A percentile compares a stretch with the other conserved stretches of the same genome.
These are phyloP conservation scores for Glaucomys volans DNA, from an alignment of 2,113 vertebrate species.

Conservation along the genomic window DNA sequence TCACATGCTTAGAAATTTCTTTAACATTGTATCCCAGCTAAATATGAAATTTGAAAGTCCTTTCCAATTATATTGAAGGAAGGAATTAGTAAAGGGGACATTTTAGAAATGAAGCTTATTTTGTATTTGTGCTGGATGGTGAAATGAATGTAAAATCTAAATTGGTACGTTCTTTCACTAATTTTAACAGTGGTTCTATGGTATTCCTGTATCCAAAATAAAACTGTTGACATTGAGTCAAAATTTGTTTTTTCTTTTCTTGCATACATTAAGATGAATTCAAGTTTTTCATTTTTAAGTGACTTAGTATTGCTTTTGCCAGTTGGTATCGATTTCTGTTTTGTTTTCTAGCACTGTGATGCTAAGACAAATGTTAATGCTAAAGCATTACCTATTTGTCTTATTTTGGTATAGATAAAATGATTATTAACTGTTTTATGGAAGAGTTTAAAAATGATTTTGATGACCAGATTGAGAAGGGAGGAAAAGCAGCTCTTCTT, in stretches of 20 bases:
- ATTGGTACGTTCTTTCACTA: not conserved
- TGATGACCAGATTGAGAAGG: not conserved
- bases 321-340: conserved; percentile 42
- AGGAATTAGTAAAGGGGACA: conserved; percentile 66
- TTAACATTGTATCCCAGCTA: not conserved
- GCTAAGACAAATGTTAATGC: not conserved
- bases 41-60: conserved; percentile 66
- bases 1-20: conserved; percentile 46
- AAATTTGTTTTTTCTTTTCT: conserved; percentile 40
- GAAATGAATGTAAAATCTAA: conserved; percentile 62
- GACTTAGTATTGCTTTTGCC: not conserved
- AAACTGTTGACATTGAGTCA: not conserved
- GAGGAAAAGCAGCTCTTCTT: conserved; percentile 9
- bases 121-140: conserved; percentile 77
- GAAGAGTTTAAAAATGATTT: conserved; percentile 45
- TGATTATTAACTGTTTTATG: not conserved
- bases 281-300: conserved; percentile 8
- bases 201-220: not conserved
- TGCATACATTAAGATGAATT: not conserved
- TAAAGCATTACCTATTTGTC: conserved; percentile 10
- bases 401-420: not conserved
- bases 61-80: conserved; percentile 59
- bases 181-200: not conserved
- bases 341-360: conserved; percentile 9
- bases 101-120: conserved; percentile 83